Percentiles rank a stretch among this genome's conserved stretches.
Evolutionary conservation across 35 echinoderm and acorn worm species (phyloP).

Genomic region (Heliocidaris tuberculata): DNA sequence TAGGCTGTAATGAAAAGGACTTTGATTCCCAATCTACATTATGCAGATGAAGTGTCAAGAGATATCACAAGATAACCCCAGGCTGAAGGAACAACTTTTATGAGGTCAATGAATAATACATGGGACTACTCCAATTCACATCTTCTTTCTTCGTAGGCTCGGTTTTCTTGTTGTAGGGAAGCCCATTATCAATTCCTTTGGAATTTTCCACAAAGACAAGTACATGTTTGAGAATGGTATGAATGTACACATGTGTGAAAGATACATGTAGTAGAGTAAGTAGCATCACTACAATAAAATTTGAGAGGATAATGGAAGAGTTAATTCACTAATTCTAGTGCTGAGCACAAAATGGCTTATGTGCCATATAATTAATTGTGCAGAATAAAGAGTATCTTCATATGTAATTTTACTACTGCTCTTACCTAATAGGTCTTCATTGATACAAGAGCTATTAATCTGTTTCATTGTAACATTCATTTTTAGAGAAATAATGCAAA

Average conservation of each 20-base stretch:
- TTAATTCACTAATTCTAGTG: background rate
- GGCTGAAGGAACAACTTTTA: conserved; percentile 16
- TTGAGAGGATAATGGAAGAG: background rate
- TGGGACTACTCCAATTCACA: background rate
- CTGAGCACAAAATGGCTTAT: no score
- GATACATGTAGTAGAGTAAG: background rate
- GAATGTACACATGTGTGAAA: background rate
- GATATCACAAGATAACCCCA: background rate
- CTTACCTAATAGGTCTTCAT: no score
- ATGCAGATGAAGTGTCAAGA: conserved; percentile 1
- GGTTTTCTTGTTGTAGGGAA: background rate
- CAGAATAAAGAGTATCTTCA: no score
- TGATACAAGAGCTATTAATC: no score
- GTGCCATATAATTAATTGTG: no score
- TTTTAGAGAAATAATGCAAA: background rate
- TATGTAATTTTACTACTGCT: no score
- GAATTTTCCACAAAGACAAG: background rate
- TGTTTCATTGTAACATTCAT: background rate
- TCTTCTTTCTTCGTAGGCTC: background rate
- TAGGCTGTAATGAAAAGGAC: background rate
- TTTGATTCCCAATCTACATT: conserved; percentile 11
- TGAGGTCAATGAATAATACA: conserved; percentile 12
- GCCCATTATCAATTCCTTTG: background rate
- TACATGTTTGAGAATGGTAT: background rate
- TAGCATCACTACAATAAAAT: background rate